phyloP scores from a whole-genome alignment of 2,888 invertebrate species.

The Rotaria magnacalcarata region DNA sequence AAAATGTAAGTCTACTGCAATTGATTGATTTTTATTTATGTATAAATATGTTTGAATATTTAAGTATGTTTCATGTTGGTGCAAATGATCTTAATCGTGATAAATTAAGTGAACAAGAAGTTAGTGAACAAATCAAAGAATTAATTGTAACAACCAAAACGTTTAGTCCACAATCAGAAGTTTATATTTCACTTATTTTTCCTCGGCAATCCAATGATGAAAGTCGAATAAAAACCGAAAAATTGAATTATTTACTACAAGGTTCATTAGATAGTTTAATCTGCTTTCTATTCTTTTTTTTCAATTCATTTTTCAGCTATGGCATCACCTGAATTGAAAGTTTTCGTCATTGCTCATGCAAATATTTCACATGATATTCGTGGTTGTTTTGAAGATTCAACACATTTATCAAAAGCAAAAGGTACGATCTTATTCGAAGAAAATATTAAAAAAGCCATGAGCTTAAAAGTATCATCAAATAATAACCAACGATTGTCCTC shows the following conservation, averaged over 20 bases:
- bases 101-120: slow-evolving; percentile 32
- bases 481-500: background rate
- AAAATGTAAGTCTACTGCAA: background rate
- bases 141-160: slow-evolving; percentile 34
- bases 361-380: slow-evolving; percentile 25
- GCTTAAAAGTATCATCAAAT: background rate
- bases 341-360: background rate
- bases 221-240: slow-evolving; percentile 28
- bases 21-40: background rate
- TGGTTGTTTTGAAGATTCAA: slow-evolving; percentile 34
- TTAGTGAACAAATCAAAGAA: slow-evolving; percentile 4
- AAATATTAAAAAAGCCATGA: slow-evolving; percentile 22
- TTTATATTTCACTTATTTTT: slow-evolving; percentile 15
- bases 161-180: slow-evolving; percentile 19
- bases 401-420: slow-evolving; percentile 31
- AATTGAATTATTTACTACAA: slow-evolving; percentile 34
- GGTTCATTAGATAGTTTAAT: background rate
- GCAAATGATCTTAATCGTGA: slow-evolving; percentile 33
- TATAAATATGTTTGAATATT: background rate
- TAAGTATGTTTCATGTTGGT: slow-evolving; percentile 36
- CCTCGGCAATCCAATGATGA: background rate
- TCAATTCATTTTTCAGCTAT: background rate
- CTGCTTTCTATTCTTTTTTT: background rate
- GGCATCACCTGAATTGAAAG: slow-evolving; percentile 30
- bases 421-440: slow-evolving; percentile 33